Conservation (phyloP, 2,888 invertebrate species). For the Digitonthophagus gazella region DNA sequence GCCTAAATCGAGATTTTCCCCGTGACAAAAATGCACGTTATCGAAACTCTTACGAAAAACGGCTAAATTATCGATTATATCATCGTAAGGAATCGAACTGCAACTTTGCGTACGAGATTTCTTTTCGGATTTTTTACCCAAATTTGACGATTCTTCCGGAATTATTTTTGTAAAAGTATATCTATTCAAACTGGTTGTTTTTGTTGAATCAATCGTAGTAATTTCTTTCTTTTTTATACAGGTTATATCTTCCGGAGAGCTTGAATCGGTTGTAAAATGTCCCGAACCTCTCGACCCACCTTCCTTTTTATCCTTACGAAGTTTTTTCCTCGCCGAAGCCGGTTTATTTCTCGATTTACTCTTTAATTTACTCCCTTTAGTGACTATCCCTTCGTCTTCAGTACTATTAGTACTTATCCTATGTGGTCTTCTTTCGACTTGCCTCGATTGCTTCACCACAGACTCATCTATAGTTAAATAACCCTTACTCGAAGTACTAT, state of each 20-base stretch:
- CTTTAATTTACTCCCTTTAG: conserved; percentile 25
- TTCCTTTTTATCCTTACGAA: conserved; percentile 28
- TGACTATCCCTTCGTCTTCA: conserved; percentile 22
- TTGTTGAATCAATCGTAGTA: conserved; percentile 38
- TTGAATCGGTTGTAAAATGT: conserved; percentile 25
- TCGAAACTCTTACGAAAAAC: conserved; percentile 50
- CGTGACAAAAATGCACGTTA: conserved; percentile 46
- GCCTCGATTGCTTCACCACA: conserved; percentile 37
- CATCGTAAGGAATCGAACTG: conserved; percentile 49
- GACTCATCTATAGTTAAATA: conserved; percentile 54
- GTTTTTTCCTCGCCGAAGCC: conserved; percentile 29
- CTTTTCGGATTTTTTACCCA: conserved; percentile 36
- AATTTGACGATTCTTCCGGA: conserved; percentile 37
- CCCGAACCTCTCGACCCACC: conserved; percentile 19
- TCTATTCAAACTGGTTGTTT: conserved; percentile 42
- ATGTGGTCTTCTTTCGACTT: conserved; percentile 15
- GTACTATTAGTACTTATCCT: conserved; percentile 28
- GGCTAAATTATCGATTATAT: conserved; percentile 50
- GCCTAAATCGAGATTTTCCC: conserved; percentile 34
- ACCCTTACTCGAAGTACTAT: conserved; percentile 42
- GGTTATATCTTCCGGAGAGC: conserved; percentile 25
- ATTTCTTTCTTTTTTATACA: conserved; percentile 30
- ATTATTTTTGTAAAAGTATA: conserved; percentile 47
- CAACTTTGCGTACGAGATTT: conserved; percentile 49
- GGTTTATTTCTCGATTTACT: conserved; percentile 27